Base-by-base conservation (phyloP, 1,140 invertebrate species). In the Drosophila subobscura region DNA sequence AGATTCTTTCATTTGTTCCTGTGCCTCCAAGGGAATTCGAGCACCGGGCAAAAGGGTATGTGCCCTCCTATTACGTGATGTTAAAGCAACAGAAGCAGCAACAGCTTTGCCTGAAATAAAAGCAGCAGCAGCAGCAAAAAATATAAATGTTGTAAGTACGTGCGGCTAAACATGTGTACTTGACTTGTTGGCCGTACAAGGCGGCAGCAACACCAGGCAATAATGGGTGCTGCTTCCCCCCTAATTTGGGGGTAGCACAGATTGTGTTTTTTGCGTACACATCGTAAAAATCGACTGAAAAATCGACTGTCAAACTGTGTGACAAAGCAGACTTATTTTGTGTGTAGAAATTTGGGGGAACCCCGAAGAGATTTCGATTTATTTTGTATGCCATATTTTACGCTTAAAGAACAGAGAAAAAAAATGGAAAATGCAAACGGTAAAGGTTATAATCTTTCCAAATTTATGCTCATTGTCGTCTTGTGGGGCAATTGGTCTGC, bases 41-140 rank as follows among this genome's bases (percentile, higher is more conserved):
- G 16, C 33, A 8, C 4, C 33, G 8, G 10, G 33, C 33, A 37
- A 37, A 10, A 37, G 33, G 29, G 33, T 37, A 12, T 37, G 20
- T 5, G 4, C 44, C 27, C 12, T 27, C 7, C 45, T 46, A 80
- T 66, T 86, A 77, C 80, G 80, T 86, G 80, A 80, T 67, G 41
- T 71, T 41, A 42, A 47, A 70, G 68, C 46, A 41, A 51, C 64
- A 37, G 41, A 71, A 72, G 42, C 52, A 83, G 78, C 77, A 81
- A 81, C 78, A 81, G 74, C 79, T 83, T 78, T 63, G 73, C 51
- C 67, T 61, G 33, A 68, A 68, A 68, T 68, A 67, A 68, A 79
- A 54, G 53, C 72, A 54, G 42, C 44, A 65, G 16, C 42, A 8
- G 33, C 49, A 49, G 58, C 42, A 49, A 71, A 44, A 61, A 63